Base-by-base conservation (phyloP, 2,113 vertebrate genomes). In the Emberiza fucata region DNA sequence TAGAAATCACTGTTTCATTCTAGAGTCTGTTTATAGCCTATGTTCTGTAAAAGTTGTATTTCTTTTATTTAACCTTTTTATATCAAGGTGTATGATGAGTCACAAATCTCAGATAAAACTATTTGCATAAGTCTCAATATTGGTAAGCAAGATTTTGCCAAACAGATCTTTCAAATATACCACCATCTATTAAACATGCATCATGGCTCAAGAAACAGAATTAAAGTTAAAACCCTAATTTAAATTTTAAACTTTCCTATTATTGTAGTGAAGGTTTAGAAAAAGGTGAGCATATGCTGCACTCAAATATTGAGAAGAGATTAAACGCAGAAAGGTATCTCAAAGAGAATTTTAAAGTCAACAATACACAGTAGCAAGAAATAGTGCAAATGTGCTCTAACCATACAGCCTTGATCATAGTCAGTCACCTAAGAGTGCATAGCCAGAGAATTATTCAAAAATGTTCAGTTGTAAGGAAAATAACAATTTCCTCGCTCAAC, bases 1-100 rank as follows among this genome's bases (percentile, higher is more conserved):
- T 96, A 96, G 82, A 98, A 98, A 98, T 96, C 97, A 97, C 89
- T 65, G 77, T 97, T 97, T 98, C 96, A 89, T 95, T 98, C 95
- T 93, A 70, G 84, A 97, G 81, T 88, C 90, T 95, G 93, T 97
- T 94, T 95, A 72, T n/a, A 90, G 50, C 8, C 31, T 61, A 20
- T 39, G 37, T 42, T 77, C 78, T 81, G 72, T 33, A 59, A 63
- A 84, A 93, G 44, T 56, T 83, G 19, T 31, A 83, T 40, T 78
- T 83, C 72, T 88, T 95, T 81, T 96, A 92, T 95, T 97, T 97
- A 97, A 97, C 95, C 95, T 97, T 97, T 97, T 96, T 92, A 94
- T 68, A 94, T 86, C 88, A 81, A 94, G 50, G 68, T 88, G 90
- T 60, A 96, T 92, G 93, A 96, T 78, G 77, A 95, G 87, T 81